Base-by-base conservation (phyloP, 2,888 invertebrate genomes). In the Sinelater perroti region DNA sequence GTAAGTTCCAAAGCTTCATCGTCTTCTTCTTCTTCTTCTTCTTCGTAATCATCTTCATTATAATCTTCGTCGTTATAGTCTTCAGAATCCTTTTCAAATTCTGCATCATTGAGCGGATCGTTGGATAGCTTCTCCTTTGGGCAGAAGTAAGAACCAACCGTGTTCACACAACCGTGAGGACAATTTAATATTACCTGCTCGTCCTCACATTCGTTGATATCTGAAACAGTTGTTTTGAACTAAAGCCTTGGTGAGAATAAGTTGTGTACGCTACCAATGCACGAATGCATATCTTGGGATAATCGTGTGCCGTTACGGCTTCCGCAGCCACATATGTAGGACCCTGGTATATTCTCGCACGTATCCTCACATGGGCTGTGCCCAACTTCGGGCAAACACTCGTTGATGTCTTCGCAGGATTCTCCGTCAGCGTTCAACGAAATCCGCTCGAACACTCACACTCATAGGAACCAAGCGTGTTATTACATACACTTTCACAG, bases 131-230 rank as follows among this genome's bases (percentile, higher is more conserved):
- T 8, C 10, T 36, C 17, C 18, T 17, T 36, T 17, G 10, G n/a
- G 14, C 40, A 40, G 2, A 14, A 72, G 73, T 83, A 89, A 0
- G 86, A 83, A 8, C 89, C 89, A 2, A 80, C 79, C 0, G 82
- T 83, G 71, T 89, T 89, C 61, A 84, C 77, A 73, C 89, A 90
- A 18, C 80, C 81, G 62, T 75, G 71, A 2, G 73, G 70, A 60
- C 87, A 80, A 60, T 72, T 60, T 28, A 70, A 59, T 2, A 70
- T 64, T n/a, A 80, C 61, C 47, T 78, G 74, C 0, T 75, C 70
- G 38, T 70, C 75, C 20, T 82, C 79, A 68, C 89, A 89, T 73
- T 89, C 89, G 70, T 89, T 83, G 20, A 88, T 81, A 75, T 87
- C 87, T 85, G 68, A 18, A 63, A 68, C 51, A 46, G n/a, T n/a